Percentiles rank a stretch among this genome's conserved stretches.
Conservation (phyloP, 1,140 invertebrate species). For the Ceratosolen solmsi region DNA sequence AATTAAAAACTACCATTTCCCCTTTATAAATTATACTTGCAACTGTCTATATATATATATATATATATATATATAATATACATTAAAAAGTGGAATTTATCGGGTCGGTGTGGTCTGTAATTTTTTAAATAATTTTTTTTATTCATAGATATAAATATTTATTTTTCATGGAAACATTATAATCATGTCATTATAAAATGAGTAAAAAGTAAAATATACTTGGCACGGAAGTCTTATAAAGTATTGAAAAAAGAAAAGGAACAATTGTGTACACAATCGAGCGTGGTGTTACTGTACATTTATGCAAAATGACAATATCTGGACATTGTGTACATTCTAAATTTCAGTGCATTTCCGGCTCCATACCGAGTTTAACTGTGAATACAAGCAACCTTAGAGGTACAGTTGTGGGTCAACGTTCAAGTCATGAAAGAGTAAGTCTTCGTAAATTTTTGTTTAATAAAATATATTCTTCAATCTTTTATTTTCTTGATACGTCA, state of each 20-base stretch:
- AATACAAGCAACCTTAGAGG: constrained; percentile 66
- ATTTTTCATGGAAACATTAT: neutral
- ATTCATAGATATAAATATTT: constrained; percentile 28
- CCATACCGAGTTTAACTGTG: constrained; percentile 70
- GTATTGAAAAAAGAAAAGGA: constrained; percentile 1
- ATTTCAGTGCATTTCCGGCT: constrained; percentile 68
- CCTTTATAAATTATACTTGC: constrained; percentile 24
- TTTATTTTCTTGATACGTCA: constrained; percentile 4
- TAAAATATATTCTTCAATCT: constrained; percentile 35
- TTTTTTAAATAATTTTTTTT: constrained; percentile 38
- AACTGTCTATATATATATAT: constrained; percentile 21
- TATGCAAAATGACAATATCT: constrained; percentile 51
- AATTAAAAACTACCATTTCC: constrained; percentile 8
- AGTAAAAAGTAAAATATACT: constrained; percentile 16
- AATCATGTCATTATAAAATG: neutral
- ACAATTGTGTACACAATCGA: constrained; percentile 24
- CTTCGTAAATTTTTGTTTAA: constrained; percentile 55
- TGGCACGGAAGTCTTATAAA: constrained; percentile 31
- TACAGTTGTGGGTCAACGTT: constrained; percentile 65
- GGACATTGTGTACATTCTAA: constrained; percentile 67
- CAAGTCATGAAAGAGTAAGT: constrained; percentile 67
- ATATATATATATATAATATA: too few species aligned
- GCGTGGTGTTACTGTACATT: constrained; percentile 42
- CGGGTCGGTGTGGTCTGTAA: constrained; percentile 51
- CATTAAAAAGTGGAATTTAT: constrained; percentile 43